phyloP scores from a whole-genome alignment of 2,888 invertebrate species.

The Brassicogethes aeneus region DNA sequence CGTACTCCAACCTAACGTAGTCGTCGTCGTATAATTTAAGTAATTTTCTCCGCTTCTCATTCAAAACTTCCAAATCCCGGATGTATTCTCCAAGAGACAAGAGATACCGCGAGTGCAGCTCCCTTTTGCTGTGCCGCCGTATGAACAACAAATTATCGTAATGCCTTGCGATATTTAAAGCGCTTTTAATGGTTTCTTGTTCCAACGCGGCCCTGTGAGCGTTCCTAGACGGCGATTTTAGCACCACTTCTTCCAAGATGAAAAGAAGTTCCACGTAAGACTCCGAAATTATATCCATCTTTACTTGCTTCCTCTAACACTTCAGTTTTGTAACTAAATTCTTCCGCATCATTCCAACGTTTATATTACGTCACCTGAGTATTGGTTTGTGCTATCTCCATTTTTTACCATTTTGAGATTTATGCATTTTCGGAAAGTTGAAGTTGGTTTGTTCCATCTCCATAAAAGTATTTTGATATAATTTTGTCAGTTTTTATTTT shows the following conservation, averaged over 20 bases:
- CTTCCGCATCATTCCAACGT: too few relatives aligned
- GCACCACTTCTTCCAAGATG: neutral
- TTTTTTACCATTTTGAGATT: too few relatives aligned
- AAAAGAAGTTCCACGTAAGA: neutral
- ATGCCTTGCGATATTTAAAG: neutral
- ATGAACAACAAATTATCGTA: neutral
- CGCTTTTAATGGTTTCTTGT: neutral
- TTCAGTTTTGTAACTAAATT: too few relatives aligned
- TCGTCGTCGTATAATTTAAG: neutral
- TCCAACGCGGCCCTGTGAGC: neutral
- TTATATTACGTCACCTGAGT: too few relatives aligned
- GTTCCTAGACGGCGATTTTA: neutral
- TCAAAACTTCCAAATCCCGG: neutral
- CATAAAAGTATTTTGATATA: too few relatives aligned
- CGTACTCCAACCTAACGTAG: neutral
- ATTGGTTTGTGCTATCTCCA: too few relatives aligned
- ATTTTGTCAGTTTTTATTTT: too few relatives aligned
- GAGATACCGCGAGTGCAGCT: neutral
- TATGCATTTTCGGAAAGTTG: too few relatives aligned
- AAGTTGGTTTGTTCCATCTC: too few relatives aligned
- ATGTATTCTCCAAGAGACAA: neutral
- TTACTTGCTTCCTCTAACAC: too few relatives aligned
- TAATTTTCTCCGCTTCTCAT: neutral
- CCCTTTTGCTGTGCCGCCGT: neutral
- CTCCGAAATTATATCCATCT: neutral